A percentile compares a stretch with the other conserved stretches of the same genome.
phyloP scores from a whole-genome alignment of 1,140 invertebrate genomes.

The Cydia splendana region DNA sequence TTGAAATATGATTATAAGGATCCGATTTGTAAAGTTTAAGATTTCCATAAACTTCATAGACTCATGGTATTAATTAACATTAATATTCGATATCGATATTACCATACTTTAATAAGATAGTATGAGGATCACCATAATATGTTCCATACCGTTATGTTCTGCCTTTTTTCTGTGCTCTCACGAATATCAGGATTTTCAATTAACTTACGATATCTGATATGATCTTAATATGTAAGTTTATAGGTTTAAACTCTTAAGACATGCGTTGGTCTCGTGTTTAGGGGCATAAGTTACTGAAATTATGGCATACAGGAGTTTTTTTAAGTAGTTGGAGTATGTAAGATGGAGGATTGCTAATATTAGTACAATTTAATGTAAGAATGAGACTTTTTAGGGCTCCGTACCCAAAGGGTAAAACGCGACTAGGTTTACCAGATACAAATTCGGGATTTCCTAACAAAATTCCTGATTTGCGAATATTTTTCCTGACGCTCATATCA shows the following conservation, averaged over 20 bases:
- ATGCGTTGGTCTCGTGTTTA: neutral
- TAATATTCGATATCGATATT: neutral
- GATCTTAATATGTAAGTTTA: constrained; percentile 23
- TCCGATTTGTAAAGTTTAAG: neutral
- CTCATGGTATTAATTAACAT: neutral
- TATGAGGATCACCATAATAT: neutral
- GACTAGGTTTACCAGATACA: too few relatives aligned
- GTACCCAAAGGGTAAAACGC: too few relatives aligned
- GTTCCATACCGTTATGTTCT: neutral
- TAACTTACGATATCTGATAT: constrained; percentile 25
- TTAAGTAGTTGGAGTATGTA: neutral
- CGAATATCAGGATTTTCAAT: constrained; percentile 16
- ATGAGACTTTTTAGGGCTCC: too few relatives aligned
- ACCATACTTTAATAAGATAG: constrained; percentile 2
- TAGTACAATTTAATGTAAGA: neutral
- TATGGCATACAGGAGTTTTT: neutral
- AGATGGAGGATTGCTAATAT: neutral
- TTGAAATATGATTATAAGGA: neutral
- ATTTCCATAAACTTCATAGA: neutral
- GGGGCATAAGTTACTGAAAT: constrained; percentile 7
- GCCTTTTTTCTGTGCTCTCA: neutral
- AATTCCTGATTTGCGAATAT: too few relatives aligned
- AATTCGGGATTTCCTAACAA: too few relatives aligned
- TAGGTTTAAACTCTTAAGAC: constrained; percentile 2
- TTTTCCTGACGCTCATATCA: too few relatives aligned